Evolutionary conservation across 2,888 invertebrate species (phyloP).

Genomic region (Heliconius charithonia): DNA sequence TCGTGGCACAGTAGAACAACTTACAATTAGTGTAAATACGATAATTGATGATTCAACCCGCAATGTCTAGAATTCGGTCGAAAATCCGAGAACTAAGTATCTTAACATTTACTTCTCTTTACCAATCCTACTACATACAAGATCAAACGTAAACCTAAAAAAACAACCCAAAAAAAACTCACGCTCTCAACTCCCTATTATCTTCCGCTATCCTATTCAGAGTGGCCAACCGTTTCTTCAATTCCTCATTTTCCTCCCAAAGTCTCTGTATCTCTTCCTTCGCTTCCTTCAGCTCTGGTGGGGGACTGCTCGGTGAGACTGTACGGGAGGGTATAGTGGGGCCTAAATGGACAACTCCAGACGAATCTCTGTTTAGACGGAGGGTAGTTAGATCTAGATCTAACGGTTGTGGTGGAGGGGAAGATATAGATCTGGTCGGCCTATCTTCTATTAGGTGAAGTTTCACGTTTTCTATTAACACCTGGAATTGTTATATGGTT

Average conservation of each 20-base stretch:
- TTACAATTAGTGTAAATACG: not conserved
- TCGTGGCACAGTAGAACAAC: not conserved
- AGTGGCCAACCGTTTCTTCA: slow-evolving; percentile 75
- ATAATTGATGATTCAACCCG: not conserved
- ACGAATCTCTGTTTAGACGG: slow-evolving; percentile 87
- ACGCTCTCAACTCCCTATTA: slow-evolving; percentile 80
- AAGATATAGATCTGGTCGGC: slow-evolving; percentile 89
- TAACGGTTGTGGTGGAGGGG: slow-evolving; percentile 91
- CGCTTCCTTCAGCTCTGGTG: slow-evolving; percentile 76
- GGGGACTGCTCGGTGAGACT: slow-evolving; percentile 63
- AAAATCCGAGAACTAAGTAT: too few relatives aligned
- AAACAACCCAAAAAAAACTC: slow-evolving; percentile 52
- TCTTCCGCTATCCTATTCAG: slow-evolving; percentile 82
- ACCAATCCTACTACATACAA: too few relatives aligned
- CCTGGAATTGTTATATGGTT: slow-evolving; percentile 69
- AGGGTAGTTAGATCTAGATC: slow-evolving; percentile 89
- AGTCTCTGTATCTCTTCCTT: slow-evolving; percentile 69
- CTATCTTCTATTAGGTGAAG: slow-evolving; percentile 92
- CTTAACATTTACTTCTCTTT: too few relatives aligned
- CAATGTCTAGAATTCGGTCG: too few relatives aligned
- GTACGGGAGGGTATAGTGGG: slow-evolving; percentile 73
- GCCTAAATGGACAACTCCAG: slow-evolving; percentile 89
- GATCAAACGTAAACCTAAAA: not conserved
- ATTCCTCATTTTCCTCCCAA: slow-evolving; percentile 78
- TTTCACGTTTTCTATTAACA: slow-evolving; percentile 89